Conservation (phyloP, 1,140 invertebrate species). For the Philopotamus ludificatus region DNA sequence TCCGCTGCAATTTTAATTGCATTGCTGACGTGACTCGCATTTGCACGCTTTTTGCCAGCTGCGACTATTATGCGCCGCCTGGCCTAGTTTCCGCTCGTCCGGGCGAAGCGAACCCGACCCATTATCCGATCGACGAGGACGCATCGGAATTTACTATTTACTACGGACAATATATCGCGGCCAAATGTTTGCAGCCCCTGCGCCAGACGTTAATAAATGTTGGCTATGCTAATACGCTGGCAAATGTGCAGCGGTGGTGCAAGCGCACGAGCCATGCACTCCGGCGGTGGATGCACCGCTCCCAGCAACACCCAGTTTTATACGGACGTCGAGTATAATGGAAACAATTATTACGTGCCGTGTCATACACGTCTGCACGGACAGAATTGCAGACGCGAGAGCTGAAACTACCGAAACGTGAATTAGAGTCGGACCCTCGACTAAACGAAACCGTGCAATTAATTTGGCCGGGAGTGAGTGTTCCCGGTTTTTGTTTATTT, state of each 20-base stretch:
- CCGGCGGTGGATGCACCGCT: neutral
- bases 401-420: too few relatives aligned
- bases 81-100: neutral
- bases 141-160: neutral
- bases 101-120: neutral
- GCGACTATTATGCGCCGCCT: neutral
- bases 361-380: too few relatives aligned
- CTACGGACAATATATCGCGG: neutral
- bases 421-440: too few relatives aligned
- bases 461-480: too few relatives aligned
- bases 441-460: too few relatives aligned
- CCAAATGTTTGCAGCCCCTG: neutral
- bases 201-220: neutral
- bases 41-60: neutral
- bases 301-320: too few relatives aligned
- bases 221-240: neutral
- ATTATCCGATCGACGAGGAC: neutral
- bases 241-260: neutral
- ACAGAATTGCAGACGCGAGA: too few relatives aligned
- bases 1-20: slow-evolving; percentile 12
- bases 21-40: slow-evolving; percentile 12
- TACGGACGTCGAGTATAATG: too few relatives aligned
- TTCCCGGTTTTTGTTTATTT: too few relatives aligned
- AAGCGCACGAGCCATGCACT: neutral
- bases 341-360: too few relatives aligned